A percentile compares a stretch with the other conserved stretches of the same genome.
Conservation (phyloP, 2,888 invertebrate genomes). For the Parelbella ahira region DNA sequence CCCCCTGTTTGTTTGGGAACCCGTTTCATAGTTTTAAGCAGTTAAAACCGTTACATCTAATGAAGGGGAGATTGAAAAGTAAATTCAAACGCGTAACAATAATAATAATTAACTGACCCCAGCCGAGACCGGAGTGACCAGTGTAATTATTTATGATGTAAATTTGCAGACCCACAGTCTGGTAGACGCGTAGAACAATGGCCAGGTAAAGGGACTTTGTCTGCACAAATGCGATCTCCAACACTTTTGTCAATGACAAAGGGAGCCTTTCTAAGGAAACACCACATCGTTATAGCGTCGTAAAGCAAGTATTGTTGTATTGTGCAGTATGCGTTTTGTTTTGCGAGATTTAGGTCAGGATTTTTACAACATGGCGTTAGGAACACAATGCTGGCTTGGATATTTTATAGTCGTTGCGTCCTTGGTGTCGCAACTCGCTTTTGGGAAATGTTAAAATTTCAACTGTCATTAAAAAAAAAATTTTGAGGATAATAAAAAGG, state of each 20-base stretch:
- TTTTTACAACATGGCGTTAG: constrained; percentile 75
- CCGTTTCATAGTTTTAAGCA: constrained; percentile 79
- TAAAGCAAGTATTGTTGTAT: constrained; percentile 68
- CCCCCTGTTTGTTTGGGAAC: constrained; percentile 61
- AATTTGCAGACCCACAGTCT: constrained; percentile 70
- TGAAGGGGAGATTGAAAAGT: constrained; percentile 76
- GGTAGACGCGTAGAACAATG: constrained; percentile 71
- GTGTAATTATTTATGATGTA: constrained; percentile 75
- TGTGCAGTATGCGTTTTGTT: constrained; percentile 68
- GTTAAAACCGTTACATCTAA: constrained; percentile 79
- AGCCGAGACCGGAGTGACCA: constrained; percentile 62
- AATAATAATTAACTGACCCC: constrained; percentile 76
- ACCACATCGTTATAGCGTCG: constrained; percentile 78
- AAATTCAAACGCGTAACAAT: constrained; percentile 66
- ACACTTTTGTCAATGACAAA: constrained; percentile 77
- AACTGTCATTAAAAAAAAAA: too few species aligned
- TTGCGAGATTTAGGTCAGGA: constrained; percentile 75
- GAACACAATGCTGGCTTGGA: constrained; percentile 55
- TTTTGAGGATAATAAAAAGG: too few species aligned
- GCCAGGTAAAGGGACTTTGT: constrained; percentile 71
- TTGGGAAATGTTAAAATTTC: too few species aligned
- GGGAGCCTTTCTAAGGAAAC: constrained; percentile 76
- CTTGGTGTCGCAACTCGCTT: constrained; percentile 38
- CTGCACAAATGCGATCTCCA: constrained; percentile 72
- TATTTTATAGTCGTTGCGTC: constrained; percentile 46